Conservation (phyloP, 92 coral and sea anemone genomes). For the Paramuricea clavata region DNA sequence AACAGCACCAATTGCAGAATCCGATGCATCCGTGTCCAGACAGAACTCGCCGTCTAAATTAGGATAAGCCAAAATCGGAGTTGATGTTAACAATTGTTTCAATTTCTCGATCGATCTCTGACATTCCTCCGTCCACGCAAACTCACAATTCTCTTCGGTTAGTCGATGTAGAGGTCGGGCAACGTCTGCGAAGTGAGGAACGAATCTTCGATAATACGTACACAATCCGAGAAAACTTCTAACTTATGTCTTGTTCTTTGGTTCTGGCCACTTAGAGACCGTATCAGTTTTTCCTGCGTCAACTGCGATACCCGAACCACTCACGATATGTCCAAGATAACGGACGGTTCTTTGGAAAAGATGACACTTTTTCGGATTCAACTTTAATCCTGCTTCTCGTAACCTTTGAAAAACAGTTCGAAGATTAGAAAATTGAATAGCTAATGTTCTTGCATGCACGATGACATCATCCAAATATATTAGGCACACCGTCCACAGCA, state of each 20-base stretch:
- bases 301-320: neutral
- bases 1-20: neutral
- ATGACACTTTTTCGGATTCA: neutral
- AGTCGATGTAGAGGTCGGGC: constrained; percentile 1
- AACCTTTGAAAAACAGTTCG: neutral
- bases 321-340: neutral
- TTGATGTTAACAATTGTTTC: neutral
- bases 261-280: neutral
- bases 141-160: neutral
- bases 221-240: constrained; percentile 31
- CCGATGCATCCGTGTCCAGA: constrained; percentile 43
- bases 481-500: neutral
- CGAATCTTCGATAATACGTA: constrained; percentile 28
- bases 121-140: neutral
- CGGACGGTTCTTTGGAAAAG: neutral
- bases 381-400: neutral
- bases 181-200: neutral
- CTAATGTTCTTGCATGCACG: neutral
- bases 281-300: neutral
- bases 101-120: neutral
- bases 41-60: neutral
- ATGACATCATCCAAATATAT: neutral
- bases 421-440: neutral
- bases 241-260: neutral
- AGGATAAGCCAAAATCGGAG: neutral